These are phyloP conservation scores for Eulemur mongoz DNA, from an alignment of 2,797 vertebrate species.

Conservation along the genomic window DNA sequence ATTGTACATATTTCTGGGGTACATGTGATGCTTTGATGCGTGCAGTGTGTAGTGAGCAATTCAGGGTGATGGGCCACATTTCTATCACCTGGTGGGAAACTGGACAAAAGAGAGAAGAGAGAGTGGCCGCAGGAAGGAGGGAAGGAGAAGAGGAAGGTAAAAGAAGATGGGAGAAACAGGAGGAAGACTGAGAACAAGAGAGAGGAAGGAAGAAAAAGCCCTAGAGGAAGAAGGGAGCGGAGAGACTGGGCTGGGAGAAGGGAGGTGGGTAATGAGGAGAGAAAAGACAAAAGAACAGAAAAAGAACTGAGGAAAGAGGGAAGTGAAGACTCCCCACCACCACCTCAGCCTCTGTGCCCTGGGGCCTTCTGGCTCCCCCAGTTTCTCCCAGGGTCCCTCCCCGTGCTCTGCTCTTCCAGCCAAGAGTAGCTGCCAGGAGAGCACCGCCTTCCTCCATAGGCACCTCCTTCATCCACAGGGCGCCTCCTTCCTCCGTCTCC, in stretches of 20 bases:
- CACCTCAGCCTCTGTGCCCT: background rate
- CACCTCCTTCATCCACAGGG: no score
- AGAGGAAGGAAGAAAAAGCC: background rate
- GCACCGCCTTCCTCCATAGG: no score
- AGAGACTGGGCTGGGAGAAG: background rate
- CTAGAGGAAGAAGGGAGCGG: background rate
- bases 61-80: background rate
- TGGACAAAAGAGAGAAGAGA: background rate
- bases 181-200: background rate
- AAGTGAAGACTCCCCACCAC: background rate
- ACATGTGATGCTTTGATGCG: background rate
- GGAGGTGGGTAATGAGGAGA: fast-evolving
- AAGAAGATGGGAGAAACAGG: no score
- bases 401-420: background rate
- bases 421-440: background rate
- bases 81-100: background rate
- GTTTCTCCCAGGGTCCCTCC: no score
- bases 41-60: background rate
- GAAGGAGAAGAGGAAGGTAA: background rate
- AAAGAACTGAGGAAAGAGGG: background rate
- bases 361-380: background rate
- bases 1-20: background rate
- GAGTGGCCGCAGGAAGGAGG: background rate
- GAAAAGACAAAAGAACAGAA: background rate
- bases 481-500: no score